Evolutionary conservation across 2,113 vertebrate genomes (phyloP), one percentile per base, ranked within the genome.

Genomic region (Heloderma charlesbogerti): DNA sequence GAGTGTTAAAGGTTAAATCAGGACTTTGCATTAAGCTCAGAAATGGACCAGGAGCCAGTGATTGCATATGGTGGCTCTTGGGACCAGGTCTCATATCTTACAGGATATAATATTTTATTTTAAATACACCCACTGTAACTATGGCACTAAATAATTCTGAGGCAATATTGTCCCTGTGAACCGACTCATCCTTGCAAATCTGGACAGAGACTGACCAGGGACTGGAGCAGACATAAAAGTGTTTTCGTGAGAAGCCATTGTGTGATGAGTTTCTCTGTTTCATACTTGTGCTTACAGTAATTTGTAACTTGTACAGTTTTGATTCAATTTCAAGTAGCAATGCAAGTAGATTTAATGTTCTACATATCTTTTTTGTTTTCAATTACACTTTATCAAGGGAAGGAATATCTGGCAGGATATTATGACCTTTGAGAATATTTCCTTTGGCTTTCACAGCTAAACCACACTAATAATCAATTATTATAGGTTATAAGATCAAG

Each of bases 301-400:
- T 75, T n/a, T n/a, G n/a, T n/a, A n/a, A n/a, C n/a, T 67, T 71
- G 12, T 60, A 60, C 57, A 60, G 6, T 48, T 79, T 69, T 51
- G 37, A 85, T 77, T 81, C 88, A 89, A 16, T 71, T 0, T 82
- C 22, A 37, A 87, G 74, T 89, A 63, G 15, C 18, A 0, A 1
- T 15, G 48, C 84, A 86, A 90, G 93, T 91, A 45, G 12, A 29
- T 88, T 45, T 69, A 34, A 90, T 91, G 34, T 89, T 93, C 88
- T 81, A 93, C 93, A 93, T 91, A 94, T 91, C 78, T 90, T 88
- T 95, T 92, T 92, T 90, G 75, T 85, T 89, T 93, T 91, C 91
- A 92, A 0, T 22, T 69, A 54, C 34, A 43, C 15, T 81, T 84
- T 92, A 37, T 87, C 82, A 69, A 81, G 92, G 92, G 63, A 81